Conservation (phyloP, 2,888 invertebrate species). For the Yponomeuta sedellus region DNA sequence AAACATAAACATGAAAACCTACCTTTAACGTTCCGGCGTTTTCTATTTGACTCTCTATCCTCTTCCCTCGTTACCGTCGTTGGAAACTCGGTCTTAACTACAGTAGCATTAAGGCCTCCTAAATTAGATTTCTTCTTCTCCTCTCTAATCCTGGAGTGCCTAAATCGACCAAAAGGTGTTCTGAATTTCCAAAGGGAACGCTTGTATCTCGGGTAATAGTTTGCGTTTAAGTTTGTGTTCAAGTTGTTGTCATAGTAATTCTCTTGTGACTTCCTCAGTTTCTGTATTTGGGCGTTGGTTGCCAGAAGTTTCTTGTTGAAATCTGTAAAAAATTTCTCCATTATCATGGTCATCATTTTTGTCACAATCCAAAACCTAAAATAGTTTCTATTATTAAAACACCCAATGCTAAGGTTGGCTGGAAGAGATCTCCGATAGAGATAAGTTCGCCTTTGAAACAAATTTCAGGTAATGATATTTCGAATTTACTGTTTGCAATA, state of each 20-base stretch:
- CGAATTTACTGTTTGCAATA: too few species aligned
- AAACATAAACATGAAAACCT: too few species aligned
- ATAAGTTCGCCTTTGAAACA: too few species aligned
- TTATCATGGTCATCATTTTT: too few species aligned
- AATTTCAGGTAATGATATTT: too few species aligned
- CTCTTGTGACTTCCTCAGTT: constrained; percentile 34
- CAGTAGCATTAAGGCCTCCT: not conserved
- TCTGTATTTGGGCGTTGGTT: constrained; percentile 53
- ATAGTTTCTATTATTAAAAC: too few species aligned
- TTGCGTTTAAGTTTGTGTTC: not conserved
- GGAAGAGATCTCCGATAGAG: too few species aligned
- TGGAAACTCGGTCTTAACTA: not conserved
- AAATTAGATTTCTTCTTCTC: too few species aligned
- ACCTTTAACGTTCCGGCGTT: too few species aligned
- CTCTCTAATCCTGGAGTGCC: too few species aligned
- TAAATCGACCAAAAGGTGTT: not conserved
- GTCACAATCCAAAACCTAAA: too few species aligned
- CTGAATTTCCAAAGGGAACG: not conserved
- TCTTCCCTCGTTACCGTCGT: not conserved
- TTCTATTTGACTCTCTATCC: not conserved
- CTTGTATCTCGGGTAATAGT: not conserved
- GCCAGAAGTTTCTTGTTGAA: constrained; percentile 56
- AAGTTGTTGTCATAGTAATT: not conserved
- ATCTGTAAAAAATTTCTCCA: constrained; percentile 34
- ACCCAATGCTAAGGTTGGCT: too few species aligned